Base-by-base conservation (phyloP, 2,888 invertebrate genomes). In the Melipona beecheii region DNA sequence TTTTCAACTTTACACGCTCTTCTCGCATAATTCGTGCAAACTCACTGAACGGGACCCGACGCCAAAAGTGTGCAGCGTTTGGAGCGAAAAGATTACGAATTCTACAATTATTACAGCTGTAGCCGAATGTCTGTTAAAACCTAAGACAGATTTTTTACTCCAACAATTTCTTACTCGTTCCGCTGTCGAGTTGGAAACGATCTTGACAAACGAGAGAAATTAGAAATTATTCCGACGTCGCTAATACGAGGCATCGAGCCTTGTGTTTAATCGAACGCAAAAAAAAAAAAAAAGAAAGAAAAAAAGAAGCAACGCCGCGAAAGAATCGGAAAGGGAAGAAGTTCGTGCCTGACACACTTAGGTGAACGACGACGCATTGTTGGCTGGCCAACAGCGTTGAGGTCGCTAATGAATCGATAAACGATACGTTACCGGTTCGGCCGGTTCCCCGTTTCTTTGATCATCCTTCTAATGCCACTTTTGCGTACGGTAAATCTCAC, bases 391-490 rank as follows among this genome's bases (percentile, higher is more conserved):
- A 56, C 21, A 81, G 65, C 43, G 43, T 13, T 75, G 36, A 15
- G 77, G 58, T 49, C 24, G 73, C 58, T 89, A 89, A 89, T 87
- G 83, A 85, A 87, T 85, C 83, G 87, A 74, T 83, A 80, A 81
- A 64, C 81, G 78, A 58, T 64, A 72, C 54, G 27, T 74, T 84
- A 74, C 85, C 70, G 75, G 79, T 74, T 78, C 62, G 70, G 43
- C 64, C 49, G 31, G 74, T 73, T 83, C 74, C 68, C 66, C 52
- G 49, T 56, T 56, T 31, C 74, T 24, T 31, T 31, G 50, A 56
- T 64, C 56, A 36, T 62, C 27, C 6, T 43, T 71, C 75, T 78
- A 84, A 82, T 49, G 24, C 52, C 19, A 19, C 52, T 58, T 73
- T 54, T 58, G 36, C 56, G 65, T 52, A 73, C 72, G n/a, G 56